Evolutionary conservation across 2,888 invertebrate genomes (phyloP), one percentile per base, ranked within the genome.

Genomic region (Drepana falcataria): DNA sequence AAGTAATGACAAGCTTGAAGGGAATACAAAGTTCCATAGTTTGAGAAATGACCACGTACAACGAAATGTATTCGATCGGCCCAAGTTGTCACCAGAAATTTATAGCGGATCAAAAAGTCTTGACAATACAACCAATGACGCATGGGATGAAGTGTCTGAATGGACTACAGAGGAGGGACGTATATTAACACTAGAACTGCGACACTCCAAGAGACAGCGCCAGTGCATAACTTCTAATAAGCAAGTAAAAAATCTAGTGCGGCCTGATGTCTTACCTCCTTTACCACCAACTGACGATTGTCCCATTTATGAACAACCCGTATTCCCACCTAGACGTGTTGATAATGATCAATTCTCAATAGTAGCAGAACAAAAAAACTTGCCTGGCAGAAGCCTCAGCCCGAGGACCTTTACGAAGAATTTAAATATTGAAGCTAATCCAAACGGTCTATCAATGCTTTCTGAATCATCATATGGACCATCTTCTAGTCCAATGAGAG

Each of bases 11-110:
- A 85, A 73, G 64, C 74, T 74, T 1, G 85, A 81, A 66, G 79
- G 70, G 74, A 86, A 69, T 73, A 81, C 73, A 80, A 92, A 68
- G 93, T 95, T 83, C 63, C 93, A 94, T 47, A 95, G 95, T 73
- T 84, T 96, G 2, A 91, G 95, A 53, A 95, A 95, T 73, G 95
- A 96, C 60, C 95, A 94, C 68, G 95, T 96, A 66, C 93, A 93
- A 9, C 92, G 93, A 49, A 88, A 87, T 58, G 78, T 85, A 37
- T 84, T 82, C 52, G 86, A 91, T 53, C 80, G 89, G 37, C 77
- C 91, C 55, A 90, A 86, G 59, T 56, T 87, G 55, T 73, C 76
- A 35, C 61, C 78, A 47, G 73, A 70, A 53, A 68, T 79, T 44
- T 85, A 82, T 54, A 80, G 77, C 58, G 82, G 77, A 49, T 71